Percentiles rank a stretch among this genome's conserved stretches.
phyloP scores from a whole-genome alignment of 2,113 vertebrate species.

The Pandion haliaetus region DNA sequence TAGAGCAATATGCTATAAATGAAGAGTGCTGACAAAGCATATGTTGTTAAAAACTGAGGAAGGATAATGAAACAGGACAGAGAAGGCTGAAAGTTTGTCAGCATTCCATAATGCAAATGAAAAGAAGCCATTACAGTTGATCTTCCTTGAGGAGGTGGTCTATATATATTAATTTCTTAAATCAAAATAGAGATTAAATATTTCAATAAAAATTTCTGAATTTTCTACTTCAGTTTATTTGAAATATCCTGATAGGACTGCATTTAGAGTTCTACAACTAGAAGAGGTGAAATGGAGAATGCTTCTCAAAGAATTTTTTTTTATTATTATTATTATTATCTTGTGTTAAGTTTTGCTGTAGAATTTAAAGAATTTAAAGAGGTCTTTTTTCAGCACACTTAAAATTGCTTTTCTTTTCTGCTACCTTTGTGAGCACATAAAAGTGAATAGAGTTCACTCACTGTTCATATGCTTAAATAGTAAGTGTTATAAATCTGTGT shows the following conservation, averaged over 20 bases:
- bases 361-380: not conserved
- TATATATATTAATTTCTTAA: not conserved
- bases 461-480: not conserved
- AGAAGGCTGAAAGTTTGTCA: slow-evolving; percentile 8
- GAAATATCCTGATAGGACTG: not conserved
- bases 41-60: slow-evolving; percentile 8
- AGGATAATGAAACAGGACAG: slow-evolving; percentile 10
- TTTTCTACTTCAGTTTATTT: not conserved
- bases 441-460: not conserved
- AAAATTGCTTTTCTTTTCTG: not conserved
- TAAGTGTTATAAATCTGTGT: not conserved
- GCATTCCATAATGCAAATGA: slow-evolving; percentile 22
- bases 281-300: not conserved
- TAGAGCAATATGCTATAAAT: slow-evolving; percentile 14
- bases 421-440: not conserved
- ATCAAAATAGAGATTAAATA: not conserved
- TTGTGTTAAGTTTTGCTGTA: not conserved
- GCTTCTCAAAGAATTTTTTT: not conserved
- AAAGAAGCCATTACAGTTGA: not conserved
- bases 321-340: not conserved
- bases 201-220: not conserved
- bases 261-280: not conserved
- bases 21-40: slow-evolving; percentile 33
- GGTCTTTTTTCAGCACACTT: not conserved
- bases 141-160: not conserved